These are phyloP conservation scores for Pelosia muscerda DNA, from an alignment of 2,888 invertebrate species.

Conservation along the genomic window DNA sequence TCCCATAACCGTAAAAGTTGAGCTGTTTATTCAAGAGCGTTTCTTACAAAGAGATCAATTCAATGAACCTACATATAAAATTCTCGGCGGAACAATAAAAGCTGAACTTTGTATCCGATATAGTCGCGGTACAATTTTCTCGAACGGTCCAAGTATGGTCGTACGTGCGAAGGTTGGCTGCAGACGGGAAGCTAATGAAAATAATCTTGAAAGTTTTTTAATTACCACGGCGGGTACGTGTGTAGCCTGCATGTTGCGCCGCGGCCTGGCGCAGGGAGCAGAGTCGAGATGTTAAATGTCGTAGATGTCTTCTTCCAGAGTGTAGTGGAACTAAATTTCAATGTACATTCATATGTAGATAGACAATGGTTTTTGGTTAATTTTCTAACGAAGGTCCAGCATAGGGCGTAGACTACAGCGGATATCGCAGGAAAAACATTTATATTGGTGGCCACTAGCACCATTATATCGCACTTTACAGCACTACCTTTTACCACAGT, in stretches of 20 bases:
- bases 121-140: conserved; percentile 46
- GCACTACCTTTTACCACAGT: too few species aligned
- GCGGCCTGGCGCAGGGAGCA: conserved; percentile 36
- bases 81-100: conserved; percentile 60
- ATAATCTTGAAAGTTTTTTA: conserved; percentile 70
- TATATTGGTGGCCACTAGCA: too few species aligned
- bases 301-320: too few species aligned
- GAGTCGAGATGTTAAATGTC: conserved; percentile 25
- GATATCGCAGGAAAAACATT: too few species aligned
- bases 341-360: too few species aligned
- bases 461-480: too few species aligned
- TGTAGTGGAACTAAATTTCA: too few species aligned
- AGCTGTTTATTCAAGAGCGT: conserved; percentile 35
- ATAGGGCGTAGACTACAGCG: too few species aligned
- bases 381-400: too few species aligned
- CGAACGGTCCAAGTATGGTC: conserved; percentile 52
- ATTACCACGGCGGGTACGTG: conserved; percentile 56
- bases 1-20: conserved; percentile 40
- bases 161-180: conserved; percentile 37
- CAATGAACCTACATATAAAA: conserved; percentile 61
- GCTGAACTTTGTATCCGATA: conserved; percentile 58
- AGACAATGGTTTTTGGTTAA: too few species aligned
- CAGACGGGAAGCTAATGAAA: conserved; percentile 52
- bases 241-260: conserved; percentile 12
- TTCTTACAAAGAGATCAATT: conserved; percentile 58